These are phyloP conservation scores for Megalonaias nervosa DNA, from an alignment of 1,140 invertebrate species.

Conservation along the genomic window DNA sequence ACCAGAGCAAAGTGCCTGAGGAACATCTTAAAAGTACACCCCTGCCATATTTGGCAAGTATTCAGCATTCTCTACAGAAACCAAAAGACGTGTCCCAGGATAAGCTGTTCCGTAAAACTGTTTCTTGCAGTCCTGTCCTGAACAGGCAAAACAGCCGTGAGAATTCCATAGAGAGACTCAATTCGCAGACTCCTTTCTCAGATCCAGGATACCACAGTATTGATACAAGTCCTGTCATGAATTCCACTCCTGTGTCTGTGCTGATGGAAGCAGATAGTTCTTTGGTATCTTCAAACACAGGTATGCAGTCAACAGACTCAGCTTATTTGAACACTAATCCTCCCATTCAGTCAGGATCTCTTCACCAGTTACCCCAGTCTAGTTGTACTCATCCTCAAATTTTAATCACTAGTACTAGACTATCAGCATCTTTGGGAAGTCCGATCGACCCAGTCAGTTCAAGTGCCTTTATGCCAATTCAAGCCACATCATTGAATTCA, in stretches of 20 bases:
- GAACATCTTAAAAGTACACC: neutral
- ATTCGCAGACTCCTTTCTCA: slow-evolving; percentile 17
- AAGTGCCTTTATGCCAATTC: slow-evolving; percentile 34
- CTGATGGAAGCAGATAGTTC: slow-evolving; percentile 1
- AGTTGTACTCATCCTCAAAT: slow-evolving; percentile 1
- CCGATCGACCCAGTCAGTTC: slow-evolving; percentile 13
- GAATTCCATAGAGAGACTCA: slow-evolving; percentile 10
- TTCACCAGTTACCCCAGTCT: slow-evolving; percentile 5
- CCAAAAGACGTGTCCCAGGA: slow-evolving; percentile 11
- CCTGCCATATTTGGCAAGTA: slow-evolving; percentile 24
- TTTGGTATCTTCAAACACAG: neutral
- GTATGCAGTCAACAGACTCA: slow-evolving; percentile 21
- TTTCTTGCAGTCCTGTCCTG: neutral
- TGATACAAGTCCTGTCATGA: slow-evolving; percentile 28
- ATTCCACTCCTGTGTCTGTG: slow-evolving; percentile 28
- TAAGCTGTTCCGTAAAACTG: neutral
- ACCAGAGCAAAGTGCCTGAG: neutral
- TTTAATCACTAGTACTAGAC: neutral
- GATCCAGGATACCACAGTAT: slow-evolving; percentile 33
- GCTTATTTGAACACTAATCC: slow-evolving; percentile 5
- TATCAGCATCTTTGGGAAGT: slow-evolving; percentile 3
- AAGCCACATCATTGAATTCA: slow-evolving; percentile 17
- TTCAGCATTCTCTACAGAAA: slow-evolving; percentile 31
- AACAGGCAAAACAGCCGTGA: slow-evolving; percentile 11
- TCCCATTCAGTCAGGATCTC: neutral